These are phyloP conservation scores for Caenorhabditis sulstoni DNA, from an alignment of 2,888 invertebrate species.

Conservation along the genomic window DNA sequence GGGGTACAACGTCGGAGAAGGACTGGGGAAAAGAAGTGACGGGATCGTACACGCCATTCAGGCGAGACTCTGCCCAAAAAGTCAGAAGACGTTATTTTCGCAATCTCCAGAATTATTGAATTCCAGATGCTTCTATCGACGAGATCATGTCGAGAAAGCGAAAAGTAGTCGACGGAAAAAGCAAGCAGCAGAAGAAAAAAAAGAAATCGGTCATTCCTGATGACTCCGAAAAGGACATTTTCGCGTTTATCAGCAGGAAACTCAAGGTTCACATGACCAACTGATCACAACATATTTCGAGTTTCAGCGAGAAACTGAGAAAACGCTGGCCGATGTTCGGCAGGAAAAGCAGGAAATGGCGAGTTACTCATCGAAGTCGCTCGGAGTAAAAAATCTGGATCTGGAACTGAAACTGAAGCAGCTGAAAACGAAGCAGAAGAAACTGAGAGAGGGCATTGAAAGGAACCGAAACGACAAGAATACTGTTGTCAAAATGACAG, in stretches of 20 bases:
- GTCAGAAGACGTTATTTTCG: too few species aligned
- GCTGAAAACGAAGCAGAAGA: slow-evolving; percentile 59
- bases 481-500: slow-evolving; percentile 44
- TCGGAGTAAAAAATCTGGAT: slow-evolving; percentile 56
- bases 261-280: slow-evolving; percentile 27
- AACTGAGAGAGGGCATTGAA: slow-evolving; percentile 62
- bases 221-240: slow-evolving; percentile 54
- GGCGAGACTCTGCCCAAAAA: slow-evolving; percentile 64
- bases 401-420: slow-evolving; percentile 63
- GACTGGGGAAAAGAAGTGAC: slow-evolving; percentile 68
- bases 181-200: slow-evolving; percentile 15
- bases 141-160: slow-evolving; percentile 58
- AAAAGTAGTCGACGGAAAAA: slow-evolving; percentile 49
- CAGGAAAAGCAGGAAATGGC: slow-evolving; percentile 49
- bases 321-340: slow-evolving; percentile 19
- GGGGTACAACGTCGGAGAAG: slow-evolving; percentile 70
- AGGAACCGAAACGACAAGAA: slow-evolving; percentile 57
- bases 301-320: slow-evolving; percentile 34
- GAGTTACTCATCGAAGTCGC: slow-evolving; percentile 27
- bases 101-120: not conserved
- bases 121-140: slow-evolving; percentile 66
- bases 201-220: slow-evolving; percentile 16
- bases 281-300: not conserved
- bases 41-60: slow-evolving; percentile 73
- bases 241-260: slow-evolving; percentile 64